Evolutionary conservation across 2,797 vertebrate genomes (phyloP).

Genomic region (Prunella strophiata): DNA sequence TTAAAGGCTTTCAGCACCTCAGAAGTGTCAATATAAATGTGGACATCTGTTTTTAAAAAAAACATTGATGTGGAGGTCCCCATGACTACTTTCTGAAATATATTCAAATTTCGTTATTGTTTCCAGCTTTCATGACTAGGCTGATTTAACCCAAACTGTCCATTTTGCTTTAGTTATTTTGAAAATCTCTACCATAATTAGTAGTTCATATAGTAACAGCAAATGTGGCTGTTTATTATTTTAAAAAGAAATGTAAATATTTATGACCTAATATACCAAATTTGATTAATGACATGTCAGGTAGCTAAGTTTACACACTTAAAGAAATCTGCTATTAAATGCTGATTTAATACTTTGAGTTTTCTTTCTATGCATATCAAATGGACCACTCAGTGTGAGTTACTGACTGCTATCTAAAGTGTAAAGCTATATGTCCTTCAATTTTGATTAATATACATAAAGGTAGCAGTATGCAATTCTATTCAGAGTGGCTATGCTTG

Average conservation of each 20-base stretch:
- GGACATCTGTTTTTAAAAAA: not conserved
- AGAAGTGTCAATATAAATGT: not conserved
- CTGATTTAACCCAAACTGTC: not conserved
- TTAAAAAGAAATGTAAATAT: constrained; percentile 9
- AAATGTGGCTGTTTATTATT: not conserved
- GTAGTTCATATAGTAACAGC: not conserved
- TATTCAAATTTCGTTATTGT: not conserved
- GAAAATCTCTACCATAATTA: not conserved
- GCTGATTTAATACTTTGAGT: constrained; percentile 16
- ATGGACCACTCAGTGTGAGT: not conserved
- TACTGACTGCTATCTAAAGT: constrained; percentile 15
- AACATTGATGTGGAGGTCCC: not conserved
- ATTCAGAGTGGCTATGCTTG: not conserved
- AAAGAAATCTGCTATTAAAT: constrained; percentile 6
- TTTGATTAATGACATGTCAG: not conserved
- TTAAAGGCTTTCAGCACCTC: not conserved
- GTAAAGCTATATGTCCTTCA: constrained; percentile 5
- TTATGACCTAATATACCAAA: not conserved
- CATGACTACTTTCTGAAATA: not conserved
- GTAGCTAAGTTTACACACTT: not conserved
- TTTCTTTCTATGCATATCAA: constrained; percentile 10
- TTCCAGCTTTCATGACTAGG: not conserved
- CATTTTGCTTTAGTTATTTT: not conserved
- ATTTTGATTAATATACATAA: not conserved
- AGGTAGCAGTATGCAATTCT: not conserved